Percentiles rank a stretch among this genome's conserved stretches.
Evolutionary conservation across 2,888 invertebrate species (phyloP).

Genomic region (Hydriomena furcata): DNA sequence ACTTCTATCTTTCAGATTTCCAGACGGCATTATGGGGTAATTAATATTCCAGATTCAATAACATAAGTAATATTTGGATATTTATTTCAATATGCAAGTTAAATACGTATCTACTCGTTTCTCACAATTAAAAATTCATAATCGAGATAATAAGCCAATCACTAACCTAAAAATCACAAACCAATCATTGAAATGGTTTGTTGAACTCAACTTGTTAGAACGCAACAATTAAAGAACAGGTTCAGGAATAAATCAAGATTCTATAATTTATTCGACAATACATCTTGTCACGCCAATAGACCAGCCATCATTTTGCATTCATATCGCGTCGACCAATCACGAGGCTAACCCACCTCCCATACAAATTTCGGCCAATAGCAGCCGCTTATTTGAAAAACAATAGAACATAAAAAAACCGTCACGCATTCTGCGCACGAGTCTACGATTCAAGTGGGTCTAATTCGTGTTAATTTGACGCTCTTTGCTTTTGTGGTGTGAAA

Average conservation of each 20-base stretch:
- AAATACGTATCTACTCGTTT: neutral
- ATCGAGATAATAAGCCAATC: slow-evolving; percentile 1
- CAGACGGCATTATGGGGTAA: no score
- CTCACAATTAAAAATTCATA: slow-evolving; percentile 4
- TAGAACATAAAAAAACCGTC: slow-evolving; percentile 80
- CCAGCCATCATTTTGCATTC: slow-evolving; percentile 78
- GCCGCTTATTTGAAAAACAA: slow-evolving; percentile 76
- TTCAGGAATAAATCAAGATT: slow-evolving; percentile 33
- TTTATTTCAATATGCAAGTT: no score
- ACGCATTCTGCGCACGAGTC: slow-evolving; percentile 68
- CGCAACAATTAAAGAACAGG: slow-evolving; percentile 28
- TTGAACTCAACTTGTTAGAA: slow-evolving; percentile 14
- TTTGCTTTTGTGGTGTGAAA: slow-evolving; percentile 17
- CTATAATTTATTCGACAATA: slow-evolving; percentile 76
- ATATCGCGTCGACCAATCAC: slow-evolving; percentile 65
- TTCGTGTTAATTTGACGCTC: slow-evolving; percentile 53
- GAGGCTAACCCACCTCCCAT: slow-evolving; percentile 60
- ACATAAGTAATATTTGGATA: no score
- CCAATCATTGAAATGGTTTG: slow-evolving; percentile 19
- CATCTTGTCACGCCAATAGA: slow-evolving; percentile 67
- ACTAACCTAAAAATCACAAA: slow-evolving; percentile 9
- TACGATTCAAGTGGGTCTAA: slow-evolving; percentile 45
- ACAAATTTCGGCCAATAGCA: slow-evolving; percentile 60
- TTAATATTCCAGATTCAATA: no score
- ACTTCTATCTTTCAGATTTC: no score